Conservation (phyloP, 2,888 invertebrate genomes). For the Bursaphelenchus okinawaensis region DNA sequence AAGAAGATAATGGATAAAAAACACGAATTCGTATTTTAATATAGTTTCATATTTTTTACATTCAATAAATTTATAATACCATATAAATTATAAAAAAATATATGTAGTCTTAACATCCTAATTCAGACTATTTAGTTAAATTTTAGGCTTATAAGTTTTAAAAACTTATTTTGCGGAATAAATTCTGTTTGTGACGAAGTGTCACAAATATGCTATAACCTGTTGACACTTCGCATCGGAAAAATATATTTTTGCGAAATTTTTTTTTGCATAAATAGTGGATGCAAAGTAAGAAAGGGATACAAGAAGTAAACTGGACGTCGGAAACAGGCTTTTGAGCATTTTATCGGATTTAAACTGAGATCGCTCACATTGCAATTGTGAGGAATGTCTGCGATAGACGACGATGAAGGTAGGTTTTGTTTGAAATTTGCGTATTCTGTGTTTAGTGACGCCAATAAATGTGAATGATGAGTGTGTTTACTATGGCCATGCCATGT, state of each 20-base stretch:
- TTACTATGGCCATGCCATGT: conserved; percentile 12
- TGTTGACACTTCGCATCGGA: not conserved
- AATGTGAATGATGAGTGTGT: not conserved
- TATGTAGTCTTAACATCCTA: no score
- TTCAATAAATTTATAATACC: no score
- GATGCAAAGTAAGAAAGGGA: not conserved
- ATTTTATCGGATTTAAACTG: not conserved
- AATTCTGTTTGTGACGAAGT: not conserved
- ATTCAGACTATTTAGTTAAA: no score
- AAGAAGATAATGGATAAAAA: no score
- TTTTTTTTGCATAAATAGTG: not conserved
- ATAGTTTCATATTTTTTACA: no score
- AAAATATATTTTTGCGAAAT: not conserved
- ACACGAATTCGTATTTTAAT: no score
- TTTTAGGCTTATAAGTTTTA: no score
- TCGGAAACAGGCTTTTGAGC: not conserved
- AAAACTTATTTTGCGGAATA: no score
- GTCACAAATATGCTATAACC: not conserved
- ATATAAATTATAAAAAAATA: no score
- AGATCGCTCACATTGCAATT: not conserved
- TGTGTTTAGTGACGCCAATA: not conserved
- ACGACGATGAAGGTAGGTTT: not conserved
- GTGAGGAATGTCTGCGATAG: not conserved
- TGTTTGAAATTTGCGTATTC: not conserved
- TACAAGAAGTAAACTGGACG: not conserved